Conservation (phyloP, 2,888 invertebrate genomes). For the Automeris io region DNA sequence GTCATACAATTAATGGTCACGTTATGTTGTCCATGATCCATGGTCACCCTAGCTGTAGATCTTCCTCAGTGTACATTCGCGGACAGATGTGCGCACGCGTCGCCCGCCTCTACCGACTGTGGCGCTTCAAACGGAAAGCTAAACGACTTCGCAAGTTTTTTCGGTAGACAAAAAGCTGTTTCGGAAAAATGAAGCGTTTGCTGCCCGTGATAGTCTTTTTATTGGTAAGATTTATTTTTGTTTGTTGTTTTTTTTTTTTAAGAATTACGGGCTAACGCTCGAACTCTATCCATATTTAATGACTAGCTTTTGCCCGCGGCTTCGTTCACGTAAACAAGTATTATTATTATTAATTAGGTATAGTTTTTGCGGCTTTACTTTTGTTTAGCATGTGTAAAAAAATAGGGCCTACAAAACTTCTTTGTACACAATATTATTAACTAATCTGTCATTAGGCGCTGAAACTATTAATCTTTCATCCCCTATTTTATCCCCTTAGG, state of each 20-base stretch:
- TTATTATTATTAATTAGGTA: no score
- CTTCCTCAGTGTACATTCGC: conserved; percentile 13
- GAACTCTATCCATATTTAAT: no score
- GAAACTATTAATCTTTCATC: no score
- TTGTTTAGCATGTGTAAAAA: no score
- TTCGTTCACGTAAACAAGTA: no score
- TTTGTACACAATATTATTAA: no score
- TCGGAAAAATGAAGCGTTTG: conserved; percentile 20
- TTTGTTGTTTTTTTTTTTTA: conserved; percentile 4
- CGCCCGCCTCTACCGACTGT: conserved; percentile 40
- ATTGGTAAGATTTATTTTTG: conserved; percentile 22
- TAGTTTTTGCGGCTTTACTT: no score
- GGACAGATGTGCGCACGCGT: conserved; percentile 52
- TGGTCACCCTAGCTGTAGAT: conserved; percentile 1
- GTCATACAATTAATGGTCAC: conserved; percentile 1
- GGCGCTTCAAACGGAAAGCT: conserved; percentile 39
- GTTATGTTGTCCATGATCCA: conserved; percentile 11
- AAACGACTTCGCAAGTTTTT: conserved; percentile 30
- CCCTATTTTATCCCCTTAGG: no score
- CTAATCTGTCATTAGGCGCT: no score
- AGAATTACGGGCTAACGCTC: no score
- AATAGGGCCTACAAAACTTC: no score
- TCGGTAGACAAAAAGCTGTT: conserved; percentile 22
- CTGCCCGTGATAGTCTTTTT: conserved; percentile 14
- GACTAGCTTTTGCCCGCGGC: no score